Evolutionary conservation across 2,113 vertebrate species (phyloP).

Genomic region (Emydura subglobosa): DNA sequence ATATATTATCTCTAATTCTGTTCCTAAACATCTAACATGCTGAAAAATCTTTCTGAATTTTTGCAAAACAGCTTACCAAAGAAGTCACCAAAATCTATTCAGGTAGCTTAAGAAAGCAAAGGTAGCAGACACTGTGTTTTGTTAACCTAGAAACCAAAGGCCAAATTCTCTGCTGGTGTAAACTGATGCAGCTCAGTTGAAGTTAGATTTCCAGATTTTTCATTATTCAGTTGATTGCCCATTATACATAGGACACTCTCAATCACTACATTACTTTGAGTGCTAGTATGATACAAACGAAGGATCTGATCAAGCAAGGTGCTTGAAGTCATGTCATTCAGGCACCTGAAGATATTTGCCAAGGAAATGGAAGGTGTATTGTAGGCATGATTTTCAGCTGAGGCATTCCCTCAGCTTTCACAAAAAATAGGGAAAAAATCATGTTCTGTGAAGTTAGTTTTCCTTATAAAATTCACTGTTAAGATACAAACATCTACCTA

Average conservation of each 20-base stretch:
- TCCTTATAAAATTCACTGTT: neutral
- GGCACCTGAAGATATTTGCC: conserved; percentile 33
- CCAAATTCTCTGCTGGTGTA: neutral
- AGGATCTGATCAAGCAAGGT: neutral
- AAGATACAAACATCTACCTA: neutral
- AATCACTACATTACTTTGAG: conserved; percentile 4
- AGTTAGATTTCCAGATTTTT: conserved; percentile 16
- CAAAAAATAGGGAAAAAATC: neutral
- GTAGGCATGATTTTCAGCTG: neutral
- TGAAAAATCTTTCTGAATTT: neutral
- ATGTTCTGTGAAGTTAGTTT: neutral
- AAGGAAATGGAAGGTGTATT: conserved; percentile 12
- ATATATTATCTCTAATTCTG: neutral
- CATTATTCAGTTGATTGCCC: conserved; percentile 33
- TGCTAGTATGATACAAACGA: neutral
- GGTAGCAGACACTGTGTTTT: neutral
- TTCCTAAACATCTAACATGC: neutral
- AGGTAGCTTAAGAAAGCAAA: neutral
- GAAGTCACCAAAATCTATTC: conserved; percentile 1
- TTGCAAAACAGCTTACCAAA: neutral
- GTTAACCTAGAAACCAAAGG: neutral
- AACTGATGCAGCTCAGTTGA: conserved; percentile 9
- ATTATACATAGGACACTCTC: conserved; percentile 32
- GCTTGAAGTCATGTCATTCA: neutral
- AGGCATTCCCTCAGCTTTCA: neutral